phyloP scores from a whole-genome alignment of 2,888 invertebrate species.

The Sphaerophoria rueppellii region DNA sequence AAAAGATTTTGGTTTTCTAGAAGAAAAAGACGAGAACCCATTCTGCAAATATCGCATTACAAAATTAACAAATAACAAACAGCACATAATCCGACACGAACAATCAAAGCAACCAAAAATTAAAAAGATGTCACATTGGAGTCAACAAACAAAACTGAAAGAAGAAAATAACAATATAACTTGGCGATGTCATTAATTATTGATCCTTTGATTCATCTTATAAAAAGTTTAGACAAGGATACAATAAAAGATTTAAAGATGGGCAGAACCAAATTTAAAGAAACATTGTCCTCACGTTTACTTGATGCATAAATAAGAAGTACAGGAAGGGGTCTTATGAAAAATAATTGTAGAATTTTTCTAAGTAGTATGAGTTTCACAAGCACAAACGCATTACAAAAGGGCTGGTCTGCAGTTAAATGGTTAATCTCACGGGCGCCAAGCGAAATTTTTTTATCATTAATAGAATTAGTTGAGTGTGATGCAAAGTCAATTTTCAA shows the following conservation, averaged over 20 bases:
- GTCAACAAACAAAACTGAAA: slow-evolving; percentile 31
- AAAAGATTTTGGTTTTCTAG: slow-evolving; percentile 15
- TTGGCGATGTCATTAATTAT: slow-evolving; percentile 31
- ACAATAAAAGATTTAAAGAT: neutral
- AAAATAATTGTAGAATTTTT: too few relatives aligned
- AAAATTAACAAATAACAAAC: slow-evolving; percentile 26
- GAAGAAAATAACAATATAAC: slow-evolving; percentile 17
- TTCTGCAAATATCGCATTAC: neutral
- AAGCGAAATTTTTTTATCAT: too few relatives aligned
- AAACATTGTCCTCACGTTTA: too few relatives aligned
- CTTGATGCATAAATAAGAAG: too few relatives aligned
- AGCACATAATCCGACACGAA: slow-evolving; percentile 5
- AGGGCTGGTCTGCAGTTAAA: too few relatives aligned
- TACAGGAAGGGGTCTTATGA: too few relatives aligned
- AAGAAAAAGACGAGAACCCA: slow-evolving; percentile 20
- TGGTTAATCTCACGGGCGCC: too few relatives aligned
- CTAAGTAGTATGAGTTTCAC: too few relatives aligned
- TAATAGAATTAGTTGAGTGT: too few relatives aligned
- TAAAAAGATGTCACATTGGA: neutral
- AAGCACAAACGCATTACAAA: too few relatives aligned
- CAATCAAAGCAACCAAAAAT: slow-evolving; percentile 25
- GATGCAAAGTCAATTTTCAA: too few relatives aligned
- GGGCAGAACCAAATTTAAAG: slow-evolving; percentile 24
- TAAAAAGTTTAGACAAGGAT: slow-evolving; percentile 9
- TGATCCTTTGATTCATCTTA: slow-evolving; percentile 13